phyloP scores from a whole-genome alignment of 2,888 invertebrate species.

The Cinara cedri region DNA sequence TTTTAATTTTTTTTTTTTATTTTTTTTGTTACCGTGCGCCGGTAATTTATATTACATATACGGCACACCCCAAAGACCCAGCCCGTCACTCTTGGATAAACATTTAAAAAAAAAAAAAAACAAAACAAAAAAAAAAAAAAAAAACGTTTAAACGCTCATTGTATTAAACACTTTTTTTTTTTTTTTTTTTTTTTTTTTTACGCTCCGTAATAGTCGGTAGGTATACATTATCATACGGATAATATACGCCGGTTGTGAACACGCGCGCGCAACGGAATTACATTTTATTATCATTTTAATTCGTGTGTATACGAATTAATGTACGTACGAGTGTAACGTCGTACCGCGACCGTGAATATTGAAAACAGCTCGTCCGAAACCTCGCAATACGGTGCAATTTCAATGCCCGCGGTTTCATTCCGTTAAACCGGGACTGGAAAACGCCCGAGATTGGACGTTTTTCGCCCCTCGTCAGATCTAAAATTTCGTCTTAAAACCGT shows the following conservation, averaged over 20 bases:
- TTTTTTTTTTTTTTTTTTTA: conserved; percentile 19
- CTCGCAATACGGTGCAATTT: too few species aligned
- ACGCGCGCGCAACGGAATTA: background rate
- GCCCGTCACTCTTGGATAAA: conserved; percentile 56
- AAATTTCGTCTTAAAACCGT: too few species aligned
- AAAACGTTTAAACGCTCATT: conserved; percentile 55
- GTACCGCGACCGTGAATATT: background rate
- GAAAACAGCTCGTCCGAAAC: background rate
- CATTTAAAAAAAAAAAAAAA: conserved; percentile 16
- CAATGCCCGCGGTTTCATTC: too few species aligned
- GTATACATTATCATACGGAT: too few species aligned
- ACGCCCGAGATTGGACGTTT: too few species aligned
- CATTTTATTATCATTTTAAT: background rate
- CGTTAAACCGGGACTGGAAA: too few species aligned
- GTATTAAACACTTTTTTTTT: conserved; percentile 46
- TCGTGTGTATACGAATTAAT: background rate
- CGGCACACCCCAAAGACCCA: conserved; percentile 56
- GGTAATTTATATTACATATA: conserved; percentile 49
- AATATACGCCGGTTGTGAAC: conserved; percentile 3
- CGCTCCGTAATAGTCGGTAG: background rate
- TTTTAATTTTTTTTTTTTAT: conserved; percentile 41
- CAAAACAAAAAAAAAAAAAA: conserved; percentile 6
- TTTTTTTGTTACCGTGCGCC: conserved; percentile 2
- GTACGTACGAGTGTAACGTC: too few species aligned
- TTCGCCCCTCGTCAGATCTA: too few species aligned